These are phyloP conservation scores for Amazonetta brasiliensis DNA, from an alignment of 2,797 vertebrate species.

Conservation along the genomic window DNA sequence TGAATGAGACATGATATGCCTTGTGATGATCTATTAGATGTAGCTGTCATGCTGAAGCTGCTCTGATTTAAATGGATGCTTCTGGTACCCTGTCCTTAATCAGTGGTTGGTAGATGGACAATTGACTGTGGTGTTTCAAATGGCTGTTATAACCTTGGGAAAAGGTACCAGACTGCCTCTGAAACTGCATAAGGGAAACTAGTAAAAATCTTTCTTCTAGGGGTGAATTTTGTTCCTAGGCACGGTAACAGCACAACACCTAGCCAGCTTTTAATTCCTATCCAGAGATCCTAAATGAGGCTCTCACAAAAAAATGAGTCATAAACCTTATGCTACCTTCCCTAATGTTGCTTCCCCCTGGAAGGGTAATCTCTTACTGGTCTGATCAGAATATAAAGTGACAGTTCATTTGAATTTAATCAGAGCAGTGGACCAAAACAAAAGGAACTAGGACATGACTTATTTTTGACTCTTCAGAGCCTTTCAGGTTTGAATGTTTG, in stretches of 20 bases:
- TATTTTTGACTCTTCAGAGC: not conserved
- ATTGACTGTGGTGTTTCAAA: not conserved
- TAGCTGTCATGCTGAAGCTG: not conserved
- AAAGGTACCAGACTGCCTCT: not conserved
- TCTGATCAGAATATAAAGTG: slow-evolving; percentile 30
- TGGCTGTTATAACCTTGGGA: slow-evolving; percentile 37
- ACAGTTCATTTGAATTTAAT: slow-evolving; percentile 35
- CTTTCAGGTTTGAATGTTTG: not conserved
- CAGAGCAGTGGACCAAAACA: not conserved
- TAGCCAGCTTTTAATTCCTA: slow-evolving; percentile 24
- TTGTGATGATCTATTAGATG: not conserved
- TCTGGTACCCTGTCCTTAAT: not conserved
- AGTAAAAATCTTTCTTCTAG: not conserved
- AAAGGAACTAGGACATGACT: not conserved
- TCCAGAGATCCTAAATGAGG: not conserved
- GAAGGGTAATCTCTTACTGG: not conserved
- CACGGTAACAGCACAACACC: not conserved
- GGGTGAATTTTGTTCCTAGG: not conserved
- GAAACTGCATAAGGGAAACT: not conserved
- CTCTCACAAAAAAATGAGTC: not conserved
- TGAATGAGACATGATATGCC: not conserved
- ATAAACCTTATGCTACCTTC: not conserved
- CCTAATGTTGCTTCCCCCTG: not conserved
- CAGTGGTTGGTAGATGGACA: not conserved
- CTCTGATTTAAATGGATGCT: slow-evolving; percentile 18